A percentile compares a stretch with the other conserved stretches of the same genome.
phyloP scores from a whole-genome alignment of 2,113 vertebrate species.

The Origma solitaria region DNA sequence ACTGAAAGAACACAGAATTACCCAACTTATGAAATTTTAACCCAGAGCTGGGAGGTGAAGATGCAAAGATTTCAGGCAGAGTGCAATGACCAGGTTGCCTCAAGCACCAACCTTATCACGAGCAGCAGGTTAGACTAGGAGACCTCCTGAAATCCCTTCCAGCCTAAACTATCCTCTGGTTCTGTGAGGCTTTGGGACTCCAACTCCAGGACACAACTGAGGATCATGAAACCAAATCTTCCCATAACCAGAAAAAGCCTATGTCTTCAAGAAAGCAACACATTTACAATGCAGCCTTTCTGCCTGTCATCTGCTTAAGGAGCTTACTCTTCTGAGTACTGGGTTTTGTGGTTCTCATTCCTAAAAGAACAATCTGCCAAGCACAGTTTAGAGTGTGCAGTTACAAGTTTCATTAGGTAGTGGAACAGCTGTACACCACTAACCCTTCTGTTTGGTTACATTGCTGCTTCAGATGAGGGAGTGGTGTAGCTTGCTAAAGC shows the following conservation, averaged over 20 bases:
- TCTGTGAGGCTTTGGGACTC: not conserved
- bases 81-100: not conserved
- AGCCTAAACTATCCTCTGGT: not conserved
- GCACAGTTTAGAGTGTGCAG: not conserved
- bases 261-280: not conserved
- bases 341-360: not conserved
- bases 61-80: not conserved
- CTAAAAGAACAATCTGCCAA: not conserved
- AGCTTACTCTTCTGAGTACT: not conserved
- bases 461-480: not conserved
- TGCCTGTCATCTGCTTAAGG: not conserved
- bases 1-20: not conserved
- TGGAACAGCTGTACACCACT: not conserved
- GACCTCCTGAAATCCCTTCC: not conserved
- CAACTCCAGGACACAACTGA: not conserved
- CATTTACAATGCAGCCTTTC: not conserved
- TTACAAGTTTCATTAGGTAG: not conserved
- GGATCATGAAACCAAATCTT: not conserved
- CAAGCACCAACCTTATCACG: rapidly evolving
- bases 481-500: not conserved
- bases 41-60: not conserved
- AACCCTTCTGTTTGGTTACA: not conserved
- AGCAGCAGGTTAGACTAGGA: not conserved
- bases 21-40: not conserved
- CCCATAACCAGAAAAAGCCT: not conserved